Evolutionary conservation across 2,797 vertebrate species (phyloP).

Genomic region (Girardinus metallicus): DNA sequence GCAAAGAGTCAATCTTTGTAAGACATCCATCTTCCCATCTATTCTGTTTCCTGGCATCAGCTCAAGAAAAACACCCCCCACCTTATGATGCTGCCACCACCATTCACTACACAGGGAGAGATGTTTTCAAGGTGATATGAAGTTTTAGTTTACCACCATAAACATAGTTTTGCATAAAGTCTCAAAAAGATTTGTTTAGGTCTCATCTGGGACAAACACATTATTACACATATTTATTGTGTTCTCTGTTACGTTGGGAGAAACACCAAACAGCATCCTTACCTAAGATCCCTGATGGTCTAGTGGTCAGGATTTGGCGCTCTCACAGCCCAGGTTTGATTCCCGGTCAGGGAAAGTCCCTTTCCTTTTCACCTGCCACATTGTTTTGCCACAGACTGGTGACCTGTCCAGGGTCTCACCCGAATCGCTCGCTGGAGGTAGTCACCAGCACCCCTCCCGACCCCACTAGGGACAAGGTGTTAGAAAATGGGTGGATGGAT

Average conservation of each 20-base stretch:
- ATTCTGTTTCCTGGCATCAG: background rate
- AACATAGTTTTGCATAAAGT: background rate
- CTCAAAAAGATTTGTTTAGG: background rate
- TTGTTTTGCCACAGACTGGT: too few relatives aligned
- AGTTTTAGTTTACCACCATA: background rate
- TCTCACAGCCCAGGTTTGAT: constrained; percentile 79
- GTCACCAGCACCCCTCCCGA: too few relatives aligned
- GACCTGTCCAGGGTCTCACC: too few relatives aligned
- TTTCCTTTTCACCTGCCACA: too few relatives aligned
- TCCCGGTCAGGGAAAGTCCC: constrained; percentile 75
- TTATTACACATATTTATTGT: background rate
- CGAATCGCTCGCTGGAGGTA: too few relatives aligned
- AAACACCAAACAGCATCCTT: background rate
- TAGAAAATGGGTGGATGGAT: too few relatives aligned
- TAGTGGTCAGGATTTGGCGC: constrained; percentile 82
- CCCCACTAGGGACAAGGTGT: too few relatives aligned
- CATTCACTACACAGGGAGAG: background rate
- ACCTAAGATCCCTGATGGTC: constrained; percentile 60
- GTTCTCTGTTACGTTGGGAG: background rate
- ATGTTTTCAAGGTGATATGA: background rate
- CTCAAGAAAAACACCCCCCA: background rate
- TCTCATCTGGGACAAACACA: background rate
- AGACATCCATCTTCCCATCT: background rate
- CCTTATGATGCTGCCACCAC: background rate
- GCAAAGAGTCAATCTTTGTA: background rate